phyloP scores from a whole-genome alignment of 2,113 vertebrate genomes.

The Thalassarche chlororhynchos region DNA sequence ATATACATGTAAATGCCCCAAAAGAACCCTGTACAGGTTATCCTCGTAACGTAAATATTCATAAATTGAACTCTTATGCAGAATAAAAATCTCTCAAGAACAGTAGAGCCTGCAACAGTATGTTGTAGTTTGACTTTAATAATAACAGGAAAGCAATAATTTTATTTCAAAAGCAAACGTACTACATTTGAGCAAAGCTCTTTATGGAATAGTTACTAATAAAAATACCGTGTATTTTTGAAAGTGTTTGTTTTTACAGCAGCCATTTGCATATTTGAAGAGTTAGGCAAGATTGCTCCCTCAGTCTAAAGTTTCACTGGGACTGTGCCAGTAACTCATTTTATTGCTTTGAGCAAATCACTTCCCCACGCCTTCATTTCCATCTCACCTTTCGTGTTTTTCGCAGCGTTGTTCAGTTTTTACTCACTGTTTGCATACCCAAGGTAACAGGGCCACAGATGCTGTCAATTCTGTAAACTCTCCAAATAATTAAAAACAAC shows the following conservation, averaged over 20 bases:
- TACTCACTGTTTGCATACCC: neutral
- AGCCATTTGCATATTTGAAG: neutral
- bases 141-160: neutral
- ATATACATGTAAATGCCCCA: neutral
- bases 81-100: neutral
- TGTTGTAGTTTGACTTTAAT: neutral
- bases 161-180: neutral
- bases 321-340: neutral
- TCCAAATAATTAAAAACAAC: neutral
- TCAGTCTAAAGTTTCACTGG: rapidly evolving
- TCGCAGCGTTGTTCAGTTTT: rapidly evolving
- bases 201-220: neutral
- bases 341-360: neutral
- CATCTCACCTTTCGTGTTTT: rapidly evolving
- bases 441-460: rapidly evolving
- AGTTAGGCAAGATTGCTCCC: neutral
- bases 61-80: neutral
- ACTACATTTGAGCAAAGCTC: neutral
- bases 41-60: neutral
- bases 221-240: rapidly evolving
- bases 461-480: neutral
- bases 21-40: neutral
- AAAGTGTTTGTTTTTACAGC: neutral
- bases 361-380: neutral
- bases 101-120: neutral